Percentiles rank a stretch among this genome's conserved stretches.
Conservation (phyloP, 2,113 vertebrate genomes). For the Eupsittula cactorum region DNA sequence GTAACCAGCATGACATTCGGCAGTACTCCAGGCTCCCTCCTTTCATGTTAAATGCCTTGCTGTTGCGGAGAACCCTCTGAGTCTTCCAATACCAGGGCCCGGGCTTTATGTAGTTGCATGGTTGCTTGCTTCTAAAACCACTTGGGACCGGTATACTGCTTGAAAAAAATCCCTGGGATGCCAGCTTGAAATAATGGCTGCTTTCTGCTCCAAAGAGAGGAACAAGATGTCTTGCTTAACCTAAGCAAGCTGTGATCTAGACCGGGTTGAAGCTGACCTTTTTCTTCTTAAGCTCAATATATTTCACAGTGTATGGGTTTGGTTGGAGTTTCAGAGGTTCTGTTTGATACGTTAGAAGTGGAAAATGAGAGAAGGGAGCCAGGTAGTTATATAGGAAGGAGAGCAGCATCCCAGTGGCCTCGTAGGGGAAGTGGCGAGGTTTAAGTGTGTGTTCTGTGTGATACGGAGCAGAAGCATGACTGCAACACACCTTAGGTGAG, state of each 20-base stretch:
- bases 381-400: background rate
- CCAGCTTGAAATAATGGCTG: background rate
- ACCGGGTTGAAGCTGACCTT: background rate
- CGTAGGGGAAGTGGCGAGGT: accelerated
- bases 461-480: background rate
- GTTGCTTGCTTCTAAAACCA: background rate
- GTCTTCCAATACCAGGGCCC: background rate
- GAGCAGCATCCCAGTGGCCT: background rate
- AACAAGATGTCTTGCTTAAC: background rate
- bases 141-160: background rate
- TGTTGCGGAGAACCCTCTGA: background rate
- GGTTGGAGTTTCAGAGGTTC: background rate
- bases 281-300: background rate
- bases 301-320: background rate
- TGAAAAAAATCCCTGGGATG: background rate
- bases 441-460: background rate
- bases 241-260: background rate
- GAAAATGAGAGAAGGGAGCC: background rate
- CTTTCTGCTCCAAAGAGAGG: background rate
- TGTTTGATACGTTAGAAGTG: background rate
- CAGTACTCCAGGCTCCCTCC: background rate
- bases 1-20: background rate
- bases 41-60: background rate
- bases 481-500: accelerated
- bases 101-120: background rate